These are phyloP conservation scores for Clostera curtula DNA, from an alignment of 2,888 invertebrate genomes.

Conservation along the genomic window DNA sequence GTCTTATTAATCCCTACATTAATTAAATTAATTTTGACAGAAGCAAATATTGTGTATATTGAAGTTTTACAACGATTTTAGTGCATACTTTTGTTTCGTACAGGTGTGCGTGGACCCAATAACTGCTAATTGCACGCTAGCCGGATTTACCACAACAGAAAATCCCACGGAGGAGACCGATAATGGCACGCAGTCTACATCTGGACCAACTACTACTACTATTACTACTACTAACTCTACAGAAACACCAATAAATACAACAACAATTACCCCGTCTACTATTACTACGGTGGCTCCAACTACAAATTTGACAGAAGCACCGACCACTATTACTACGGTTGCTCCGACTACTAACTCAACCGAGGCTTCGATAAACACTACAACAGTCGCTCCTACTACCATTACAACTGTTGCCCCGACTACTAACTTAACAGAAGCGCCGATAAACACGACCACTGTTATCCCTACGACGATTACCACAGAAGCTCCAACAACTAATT, in stretches of 20 bases:
- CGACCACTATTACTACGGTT: conserved; percentile 5
- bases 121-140: conserved; percentile 29
- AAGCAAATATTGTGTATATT: no score
- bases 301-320: conserved; percentile 9
- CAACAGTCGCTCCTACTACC: conserved; percentile 6
- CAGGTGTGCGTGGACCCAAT: conserved; percentile 39
- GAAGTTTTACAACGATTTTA: no score
- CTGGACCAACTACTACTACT: not conserved
- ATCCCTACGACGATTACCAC: conserved; percentile 8
- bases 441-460: conserved; percentile 8
- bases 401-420: conserved; percentile 5
- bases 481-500: conserved; percentile 6
- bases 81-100: no score
- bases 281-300: conserved; percentile 5
- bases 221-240: not conserved
- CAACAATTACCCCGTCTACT: conserved; percentile 6
- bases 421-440: conserved; percentile 4
- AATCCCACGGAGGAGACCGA: not conserved
- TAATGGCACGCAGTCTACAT: no score
- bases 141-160: conserved; percentile 18
- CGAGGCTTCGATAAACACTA: conserved; percentile 5
- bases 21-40: no score
- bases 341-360: conserved; percentile 9
- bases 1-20: no score
- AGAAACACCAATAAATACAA: conserved; percentile 6